Evolutionary conservation across 2,113 vertebrate genomes (phyloP).

Genomic region (Lagenorhynchus albirostris): DNA sequence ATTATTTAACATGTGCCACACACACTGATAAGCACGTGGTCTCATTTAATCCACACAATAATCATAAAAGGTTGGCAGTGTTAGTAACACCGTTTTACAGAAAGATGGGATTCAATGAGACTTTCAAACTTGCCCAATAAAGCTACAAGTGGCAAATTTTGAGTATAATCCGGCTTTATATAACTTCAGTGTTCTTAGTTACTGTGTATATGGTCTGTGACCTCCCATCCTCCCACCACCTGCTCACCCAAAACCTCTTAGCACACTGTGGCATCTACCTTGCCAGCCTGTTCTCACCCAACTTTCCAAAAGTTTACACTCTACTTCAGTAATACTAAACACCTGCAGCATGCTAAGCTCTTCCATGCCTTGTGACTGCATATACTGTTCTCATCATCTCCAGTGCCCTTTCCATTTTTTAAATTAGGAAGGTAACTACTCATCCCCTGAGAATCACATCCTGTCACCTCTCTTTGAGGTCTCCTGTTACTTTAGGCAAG

Average conservation of each 20-base stretch:
- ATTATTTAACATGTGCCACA: not conserved
- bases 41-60: not conserved
- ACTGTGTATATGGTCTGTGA: not conserved
- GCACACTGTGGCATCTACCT: too few species aligned
- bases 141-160: not conserved
- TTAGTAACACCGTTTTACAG: not conserved
- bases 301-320: not conserved
- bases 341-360: not conserved
- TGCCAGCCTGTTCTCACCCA: not conserved
- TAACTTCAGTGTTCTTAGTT: not conserved
- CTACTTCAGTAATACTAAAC: not conserved
- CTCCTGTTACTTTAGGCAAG: not conserved
- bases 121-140: not conserved
- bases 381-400: not conserved
- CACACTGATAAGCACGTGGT: not conserved
- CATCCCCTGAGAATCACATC: not conserved
- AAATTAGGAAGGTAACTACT: not conserved
- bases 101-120: not conserved
- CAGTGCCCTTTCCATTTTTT: not conserved
- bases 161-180: not conserved
- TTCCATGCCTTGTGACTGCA: accelerated
- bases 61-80: not conserved
- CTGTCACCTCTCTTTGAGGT: not conserved
- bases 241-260: not conserved
- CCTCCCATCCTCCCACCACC: not conserved